Evolutionary conservation across 2,113 vertebrate genomes (phyloP).

Genomic region (Choloepus hoffmanni): DNA sequence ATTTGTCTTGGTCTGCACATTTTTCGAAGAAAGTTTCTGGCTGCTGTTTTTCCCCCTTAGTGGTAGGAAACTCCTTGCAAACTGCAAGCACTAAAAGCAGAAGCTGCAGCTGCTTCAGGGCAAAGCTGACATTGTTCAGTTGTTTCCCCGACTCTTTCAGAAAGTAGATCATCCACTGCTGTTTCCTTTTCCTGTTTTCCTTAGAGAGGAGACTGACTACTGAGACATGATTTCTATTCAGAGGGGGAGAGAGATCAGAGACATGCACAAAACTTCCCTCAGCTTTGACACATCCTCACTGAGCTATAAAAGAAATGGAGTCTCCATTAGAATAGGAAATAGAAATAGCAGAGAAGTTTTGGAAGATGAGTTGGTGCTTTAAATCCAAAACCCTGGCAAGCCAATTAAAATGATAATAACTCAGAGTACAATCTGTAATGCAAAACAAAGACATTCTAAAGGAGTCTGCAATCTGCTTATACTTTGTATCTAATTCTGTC

Average conservation of each 20-base stretch:
- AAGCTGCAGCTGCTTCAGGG: neutral
- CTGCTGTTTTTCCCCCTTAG: neutral
- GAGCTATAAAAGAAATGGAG: neutral
- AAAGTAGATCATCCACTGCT: neutral
- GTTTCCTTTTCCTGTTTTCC: constrained; percentile 39
- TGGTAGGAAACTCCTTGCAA: neutral
- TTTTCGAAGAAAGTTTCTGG: neutral
- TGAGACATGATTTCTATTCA: constrained; percentile 34
- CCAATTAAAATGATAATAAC: neutral
- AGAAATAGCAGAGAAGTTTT: constrained; percentile 41
- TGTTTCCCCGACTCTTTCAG: constrained; percentile 4
- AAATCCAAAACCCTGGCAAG: constrained; percentile 28
- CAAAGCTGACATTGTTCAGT: neutral
- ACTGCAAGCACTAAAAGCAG: constrained; percentile 15
- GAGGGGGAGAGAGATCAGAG: neutral
- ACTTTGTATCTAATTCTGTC: neutral
- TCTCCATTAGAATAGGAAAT: constrained; percentile 23
- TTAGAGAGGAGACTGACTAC: neutral
- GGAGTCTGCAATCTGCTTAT: neutral
- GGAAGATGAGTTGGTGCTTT: neutral
- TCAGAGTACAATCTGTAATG: constrained; percentile 25
- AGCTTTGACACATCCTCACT: neutral
- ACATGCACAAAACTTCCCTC: neutral
- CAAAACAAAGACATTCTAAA: constrained; percentile 26
- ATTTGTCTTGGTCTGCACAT: neutral